Base-by-base conservation (phyloP, 1,140 invertebrate species). In the Nomia melanderi region DNA sequence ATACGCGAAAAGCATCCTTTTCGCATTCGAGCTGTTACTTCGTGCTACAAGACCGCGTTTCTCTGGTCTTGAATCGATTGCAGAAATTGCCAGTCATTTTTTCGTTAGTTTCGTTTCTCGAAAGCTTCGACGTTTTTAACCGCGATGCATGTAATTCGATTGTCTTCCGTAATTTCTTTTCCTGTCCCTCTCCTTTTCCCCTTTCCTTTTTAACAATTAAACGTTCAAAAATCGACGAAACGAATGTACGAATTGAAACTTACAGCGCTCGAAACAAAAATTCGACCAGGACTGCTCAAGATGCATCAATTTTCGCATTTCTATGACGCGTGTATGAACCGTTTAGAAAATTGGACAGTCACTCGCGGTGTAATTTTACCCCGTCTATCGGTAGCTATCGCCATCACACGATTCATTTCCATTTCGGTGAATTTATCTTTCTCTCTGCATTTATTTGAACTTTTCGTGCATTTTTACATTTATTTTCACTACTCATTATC, bases 401-500 rank as follows among this genome's bases (percentile, higher is more conserved):
- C n/a, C 25, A 11, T n/a, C n/a, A 67, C 41, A 67, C 50, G 67
- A 64, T 83, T 77, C 27, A 62, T 59, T 73, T 63, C 44, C 41
- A 72, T 72, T 83, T 78, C 71, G 17, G 74, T 65, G 54, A 77
- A 50, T 60, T 66, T 72, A 50, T 4, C 53, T 56, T 57, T 29
- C 17, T 39, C 11, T 12, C 66, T 36, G 25, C 39, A 53, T 79
- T 79, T 69, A 63, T 31, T 67, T 44, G 20, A 64, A 14, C 12
- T 17, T 1, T 12, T 44, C 20, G 12, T 56, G 36, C 23, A 39
- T 64, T 23, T 63, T 62, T 31, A 56, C 36, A 33, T n/a, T 47
- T 62, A 25, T 23, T 36, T 50, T 11, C n/a, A n/a, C n/a, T 50
- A 57, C 5, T 25, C 23, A 8, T 41, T 66, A 44, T 66, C 31